Evolutionary conservation across 1,140 invertebrate species (phyloP), one percentile per base, ranked within the genome.

Genomic region (Aporrectodea caliginosa): DNA sequence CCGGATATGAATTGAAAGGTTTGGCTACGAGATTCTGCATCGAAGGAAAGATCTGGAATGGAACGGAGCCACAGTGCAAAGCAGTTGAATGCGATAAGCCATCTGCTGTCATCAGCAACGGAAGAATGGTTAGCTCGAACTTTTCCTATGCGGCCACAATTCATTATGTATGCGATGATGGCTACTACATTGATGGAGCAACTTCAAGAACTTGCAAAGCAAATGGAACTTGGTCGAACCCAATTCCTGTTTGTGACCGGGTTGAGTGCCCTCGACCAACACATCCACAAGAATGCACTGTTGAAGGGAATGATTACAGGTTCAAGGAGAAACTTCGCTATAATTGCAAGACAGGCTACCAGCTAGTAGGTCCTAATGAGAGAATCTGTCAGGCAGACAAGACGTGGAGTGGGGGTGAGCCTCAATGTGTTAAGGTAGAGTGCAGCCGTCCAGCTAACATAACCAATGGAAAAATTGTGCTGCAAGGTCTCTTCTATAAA

Each of bases 171-270:
- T 98, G 96, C 86, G 91, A 93, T 1, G 90, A 92, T 84, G 93
- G 93, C 0, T 91, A 94, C 77, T 89, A 90, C 77, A 88, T 95
- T 35, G 90, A 91, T 78, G 94, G 94, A 33, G 91, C 93, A 1
- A 90, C 92, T 22, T 92, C 93, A 87, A 87, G 95, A 30, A 91
- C 92, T 84, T 94, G 93, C 89, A 87, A 94, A 78, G 92, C 92
- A 83, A 93, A 92, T 84, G 93, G 93, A 30, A 93, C 93, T 88
- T 96, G 94, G 94, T 94, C 93, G 0, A 93, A 92, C 80, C 91
- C 92, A 1, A 92, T 94, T 79, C 93, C 94, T 0, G 89, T 89
- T 6, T 97, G 95, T 88, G 91, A 92, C 87, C 92, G 94, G 95
- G 78, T 86, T 0, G 75, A 79, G 16, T 86, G 85, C 32, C 73